These are phyloP conservation scores for Phainopepla nitens DNA, from an alignment of 2,113 vertebrate species.

Conservation along the genomic window DNA sequence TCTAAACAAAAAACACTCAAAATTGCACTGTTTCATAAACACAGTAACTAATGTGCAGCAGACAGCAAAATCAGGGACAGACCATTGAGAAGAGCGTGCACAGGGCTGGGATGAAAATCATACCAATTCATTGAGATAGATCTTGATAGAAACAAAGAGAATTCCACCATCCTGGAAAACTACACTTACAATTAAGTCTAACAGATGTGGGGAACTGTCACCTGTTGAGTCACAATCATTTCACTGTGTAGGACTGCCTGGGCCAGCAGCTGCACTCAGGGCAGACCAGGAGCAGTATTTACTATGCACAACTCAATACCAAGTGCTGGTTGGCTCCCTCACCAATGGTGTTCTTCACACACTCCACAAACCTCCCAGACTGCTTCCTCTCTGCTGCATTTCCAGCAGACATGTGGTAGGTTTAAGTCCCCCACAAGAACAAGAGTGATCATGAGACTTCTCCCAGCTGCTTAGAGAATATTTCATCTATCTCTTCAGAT, in stretches of 20 bases:
- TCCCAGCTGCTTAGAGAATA: neutral
- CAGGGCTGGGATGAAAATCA: neutral
- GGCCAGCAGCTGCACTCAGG: neutral
- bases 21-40: neutral
- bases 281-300: neutral
- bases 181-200: neutral
- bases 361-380: neutral
- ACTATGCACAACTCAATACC: accelerated
- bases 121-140: neutral
- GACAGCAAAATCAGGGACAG: neutral
- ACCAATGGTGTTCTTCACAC: neutral
- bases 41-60: neutral
- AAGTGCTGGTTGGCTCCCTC: neutral
- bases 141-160: neutral
- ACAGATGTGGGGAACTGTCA: neutral
- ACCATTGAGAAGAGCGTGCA: accelerated
- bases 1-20: neutral
- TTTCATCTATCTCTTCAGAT: neutral
- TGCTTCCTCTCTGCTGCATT: neutral
- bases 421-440: neutral
- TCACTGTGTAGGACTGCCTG: neutral
- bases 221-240: neutral
- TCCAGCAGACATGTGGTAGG: neutral
- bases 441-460: neutral
- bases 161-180: neutral